Evolutionary conservation across 2,113 vertebrate genomes (phyloP).

Genomic region (Mustelus asterias): DNA sequence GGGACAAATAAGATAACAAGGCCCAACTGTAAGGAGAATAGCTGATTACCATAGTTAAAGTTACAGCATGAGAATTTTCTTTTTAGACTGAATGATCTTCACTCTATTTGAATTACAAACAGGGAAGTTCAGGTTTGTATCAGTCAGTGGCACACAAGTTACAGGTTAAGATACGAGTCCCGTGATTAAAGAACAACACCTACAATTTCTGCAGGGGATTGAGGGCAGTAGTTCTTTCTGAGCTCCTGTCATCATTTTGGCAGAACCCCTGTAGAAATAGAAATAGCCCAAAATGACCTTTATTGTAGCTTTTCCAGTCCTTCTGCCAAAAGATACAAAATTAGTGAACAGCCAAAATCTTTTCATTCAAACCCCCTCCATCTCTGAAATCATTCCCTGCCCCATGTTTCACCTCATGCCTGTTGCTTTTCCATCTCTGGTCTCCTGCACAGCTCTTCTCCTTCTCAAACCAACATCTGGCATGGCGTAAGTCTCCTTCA

Average conservation of each 20-base stretch:
- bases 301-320: background rate
- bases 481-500: background rate
- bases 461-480: background rate
- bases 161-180: too few species aligned
- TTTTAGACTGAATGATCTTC: too few species aligned
- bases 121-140: too few species aligned
- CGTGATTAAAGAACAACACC: too few species aligned
- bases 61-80: too few species aligned
- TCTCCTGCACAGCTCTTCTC: background rate
- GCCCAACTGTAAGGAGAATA: too few species aligned
- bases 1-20: too few species aligned
- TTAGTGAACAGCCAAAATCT: background rate
- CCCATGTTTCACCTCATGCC: background rate
- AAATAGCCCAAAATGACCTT: background rate
- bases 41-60: too few species aligned
- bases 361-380: background rate
- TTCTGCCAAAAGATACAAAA: background rate
- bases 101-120: too few species aligned
- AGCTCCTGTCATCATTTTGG: background rate
- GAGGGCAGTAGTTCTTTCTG: too few species aligned
- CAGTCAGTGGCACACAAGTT: too few species aligned
- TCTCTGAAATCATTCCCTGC: background rate
- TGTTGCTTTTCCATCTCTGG: background rate
- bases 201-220: too few species aligned
- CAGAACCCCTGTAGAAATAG: background rate